A percentile compares a stretch with the other conserved stretches of the same genome.
Conservation (phyloP, 2,888 invertebrate genomes). For the Ormia ochracea region DNA sequence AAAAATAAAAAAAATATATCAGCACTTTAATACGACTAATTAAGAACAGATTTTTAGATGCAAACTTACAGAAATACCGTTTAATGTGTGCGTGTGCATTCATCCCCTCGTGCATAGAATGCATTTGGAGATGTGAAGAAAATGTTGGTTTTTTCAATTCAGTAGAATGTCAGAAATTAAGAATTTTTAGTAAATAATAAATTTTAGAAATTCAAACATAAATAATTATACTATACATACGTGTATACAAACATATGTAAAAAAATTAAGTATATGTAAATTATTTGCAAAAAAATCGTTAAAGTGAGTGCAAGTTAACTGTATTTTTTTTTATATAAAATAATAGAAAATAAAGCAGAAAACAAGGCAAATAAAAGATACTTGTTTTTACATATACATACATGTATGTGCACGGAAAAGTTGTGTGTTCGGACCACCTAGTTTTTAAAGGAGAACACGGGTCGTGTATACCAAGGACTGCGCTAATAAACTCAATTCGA, state of each 20-base stretch:
- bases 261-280: no score
- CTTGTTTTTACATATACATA: no score
- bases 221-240: no score
- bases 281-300: no score
- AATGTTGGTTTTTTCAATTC: slow-evolving; percentile 25
- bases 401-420: slow-evolving; percentile 44
- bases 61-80: no score
- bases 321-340: slow-evolving; percentile 5
- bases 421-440: slow-evolving; percentile 53
- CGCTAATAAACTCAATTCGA: slow-evolving; percentile 47
- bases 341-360: slow-evolving; percentile 8
- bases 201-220: no score
- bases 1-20: no score
- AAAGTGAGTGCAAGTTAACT: not conserved
- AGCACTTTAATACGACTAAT: no score
- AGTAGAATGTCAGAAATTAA: slow-evolving; percentile 30
- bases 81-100: no score
- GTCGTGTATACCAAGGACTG: slow-evolving; percentile 52
- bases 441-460: slow-evolving; percentile 58
- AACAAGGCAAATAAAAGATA: slow-evolving; percentile 24
- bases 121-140: slow-evolving; percentile 49
- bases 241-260: no score
- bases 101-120: no score
- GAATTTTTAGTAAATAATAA: slow-evolving; percentile 13
- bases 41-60: no score